A percentile compares a stretch with the other conserved stretches of the same genome.
phyloP scores from a whole-genome alignment of 1,140 invertebrate genomes.

The Rhopalosiphum padi region DNA sequence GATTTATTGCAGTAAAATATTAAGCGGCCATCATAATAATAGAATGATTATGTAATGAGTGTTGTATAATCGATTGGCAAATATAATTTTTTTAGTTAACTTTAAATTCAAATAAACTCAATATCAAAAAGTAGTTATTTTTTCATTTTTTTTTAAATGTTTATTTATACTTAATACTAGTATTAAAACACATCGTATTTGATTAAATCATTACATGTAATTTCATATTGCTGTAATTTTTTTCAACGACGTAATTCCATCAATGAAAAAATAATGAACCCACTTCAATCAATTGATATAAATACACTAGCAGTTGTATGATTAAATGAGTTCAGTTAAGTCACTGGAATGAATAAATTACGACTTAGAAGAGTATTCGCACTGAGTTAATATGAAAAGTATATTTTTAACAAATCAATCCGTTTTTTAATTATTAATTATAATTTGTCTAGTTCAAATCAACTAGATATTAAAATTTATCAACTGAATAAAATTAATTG shows the following conservation, averaged over 20 bases:
- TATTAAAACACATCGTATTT: neutral
- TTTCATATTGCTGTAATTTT: neutral
- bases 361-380: neutral
- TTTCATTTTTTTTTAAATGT: neutral
- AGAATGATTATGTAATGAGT: neutral
- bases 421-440: neutral
- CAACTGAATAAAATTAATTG: no score
- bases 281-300: neutral
- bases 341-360: neutral
- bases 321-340: neutral
- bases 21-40: neutral
- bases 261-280: neutral
- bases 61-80: neutral
- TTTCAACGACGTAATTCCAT: neutral
- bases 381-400: neutral
- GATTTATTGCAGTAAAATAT: neutral
- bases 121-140: neutral
- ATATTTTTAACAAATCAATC: neutral
- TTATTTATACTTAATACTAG: neutral
- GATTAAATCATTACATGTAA: neutral
- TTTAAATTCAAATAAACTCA: neutral
- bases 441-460: no score
- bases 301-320: neutral
- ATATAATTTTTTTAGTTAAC: neutral
- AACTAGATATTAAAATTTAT: no score